Conservation (phyloP, 2,888 invertebrate species). For the Aleiodes leptofemur region DNA sequence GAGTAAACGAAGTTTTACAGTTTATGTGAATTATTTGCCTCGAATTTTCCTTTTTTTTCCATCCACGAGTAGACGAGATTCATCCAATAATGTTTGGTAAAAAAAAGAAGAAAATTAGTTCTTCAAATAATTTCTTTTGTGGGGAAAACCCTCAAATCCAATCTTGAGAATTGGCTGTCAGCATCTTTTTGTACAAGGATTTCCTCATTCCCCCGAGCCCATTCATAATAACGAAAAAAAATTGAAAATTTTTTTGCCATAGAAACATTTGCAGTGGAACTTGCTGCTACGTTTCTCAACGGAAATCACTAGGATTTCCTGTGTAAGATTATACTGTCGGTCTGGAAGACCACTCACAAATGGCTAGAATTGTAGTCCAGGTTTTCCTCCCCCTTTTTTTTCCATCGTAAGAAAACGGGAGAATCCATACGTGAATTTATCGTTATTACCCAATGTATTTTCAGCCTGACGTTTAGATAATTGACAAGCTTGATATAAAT, state of each 20-base stretch:
- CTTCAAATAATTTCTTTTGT: too few species aligned
- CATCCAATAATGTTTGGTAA: too few species aligned
- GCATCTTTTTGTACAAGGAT: too few species aligned
- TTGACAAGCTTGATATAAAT: slow-evolving; percentile 47
- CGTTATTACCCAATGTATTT: slow-evolving; percentile 50
- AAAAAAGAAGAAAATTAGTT: too few species aligned
- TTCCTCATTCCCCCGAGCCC: neutral
- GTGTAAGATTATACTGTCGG: slow-evolving; percentile 38
- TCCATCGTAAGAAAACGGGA: slow-evolving; percentile 25
- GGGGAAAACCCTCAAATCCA: too few species aligned
- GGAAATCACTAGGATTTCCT: slow-evolving; percentile 45
- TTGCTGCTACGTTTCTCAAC: neutral
- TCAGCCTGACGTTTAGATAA: slow-evolving; percentile 48
- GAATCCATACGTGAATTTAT: slow-evolving; percentile 38
- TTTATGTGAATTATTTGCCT: too few species aligned
- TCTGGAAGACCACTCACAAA: slow-evolving; percentile 1
- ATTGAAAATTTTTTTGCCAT: slow-evolving; percentile 5
- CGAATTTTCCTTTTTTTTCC: too few species aligned
- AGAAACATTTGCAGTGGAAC: neutral
- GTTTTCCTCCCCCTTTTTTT: neutral
- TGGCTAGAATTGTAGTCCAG: too few species aligned
- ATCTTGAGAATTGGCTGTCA: slow-evolving; percentile 1
- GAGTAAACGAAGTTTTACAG: slow-evolving; percentile 27
- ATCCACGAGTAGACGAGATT: too few species aligned
- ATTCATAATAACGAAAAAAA: neutral